Evolutionary conservation across 2,888 invertebrate species (phyloP).

Genomic region (Fragum whitleyi): DNA sequence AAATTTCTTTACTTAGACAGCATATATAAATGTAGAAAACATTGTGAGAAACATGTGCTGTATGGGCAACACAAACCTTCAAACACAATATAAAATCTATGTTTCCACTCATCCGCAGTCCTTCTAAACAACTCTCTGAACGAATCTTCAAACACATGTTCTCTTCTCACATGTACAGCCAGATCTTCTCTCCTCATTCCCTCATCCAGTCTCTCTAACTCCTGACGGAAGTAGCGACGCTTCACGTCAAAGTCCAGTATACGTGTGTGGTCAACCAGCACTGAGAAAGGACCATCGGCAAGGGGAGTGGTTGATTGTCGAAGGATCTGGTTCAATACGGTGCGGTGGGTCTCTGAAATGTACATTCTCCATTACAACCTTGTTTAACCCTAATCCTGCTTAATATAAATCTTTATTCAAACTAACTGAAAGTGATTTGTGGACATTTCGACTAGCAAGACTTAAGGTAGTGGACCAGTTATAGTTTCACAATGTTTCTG

Average conservation of each 20-base stretch:
- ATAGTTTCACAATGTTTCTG: too few relatives aligned
- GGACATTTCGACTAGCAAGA: too few relatives aligned
- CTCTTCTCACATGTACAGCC: constrained; percentile 93
- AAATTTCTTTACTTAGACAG: too few relatives aligned
- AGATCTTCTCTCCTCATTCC: constrained; percentile 89
- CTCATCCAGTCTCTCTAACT: constrained; percentile 93
- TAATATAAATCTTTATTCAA: too few relatives aligned
- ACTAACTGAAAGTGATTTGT: too few relatives aligned
- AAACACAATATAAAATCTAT: constrained; percentile 95
- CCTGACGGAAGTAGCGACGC: constrained; percentile 93
- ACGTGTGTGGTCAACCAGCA: constrained; percentile 94
- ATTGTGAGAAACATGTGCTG: too few relatives aligned
- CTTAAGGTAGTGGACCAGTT: too few relatives aligned
- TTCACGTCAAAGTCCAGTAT: constrained; percentile 96
- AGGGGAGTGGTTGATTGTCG: constrained; percentile 90
- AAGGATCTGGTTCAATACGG: constrained; percentile 95
- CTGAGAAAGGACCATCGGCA: constrained; percentile 94
- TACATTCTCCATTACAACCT: too few relatives aligned
- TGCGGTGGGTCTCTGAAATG: constrained; percentile 91
- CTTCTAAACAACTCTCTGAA: constrained; percentile 94
- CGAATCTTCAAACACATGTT: constrained; percentile 95
- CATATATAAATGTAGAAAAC: too few relatives aligned
- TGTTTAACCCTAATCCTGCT: too few relatives aligned
- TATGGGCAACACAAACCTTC: constrained; percentile 88
- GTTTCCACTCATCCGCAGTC: constrained; percentile 95